phyloP scores from a whole-genome alignment of 1,140 invertebrate genomes.

The Branchinecta lindahli region DNA sequence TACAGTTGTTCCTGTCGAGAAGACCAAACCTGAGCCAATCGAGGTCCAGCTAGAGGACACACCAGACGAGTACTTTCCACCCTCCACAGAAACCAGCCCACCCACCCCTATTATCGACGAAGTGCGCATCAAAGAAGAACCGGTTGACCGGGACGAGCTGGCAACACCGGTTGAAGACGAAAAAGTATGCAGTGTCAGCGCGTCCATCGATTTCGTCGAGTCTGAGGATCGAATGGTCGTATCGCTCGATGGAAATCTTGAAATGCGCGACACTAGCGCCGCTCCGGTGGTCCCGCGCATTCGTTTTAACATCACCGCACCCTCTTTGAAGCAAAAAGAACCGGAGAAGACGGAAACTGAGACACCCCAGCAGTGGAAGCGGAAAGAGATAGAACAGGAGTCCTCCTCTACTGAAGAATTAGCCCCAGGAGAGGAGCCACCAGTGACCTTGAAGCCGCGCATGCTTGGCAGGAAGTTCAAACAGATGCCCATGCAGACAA shows the following conservation, averaged over 20 bases:
- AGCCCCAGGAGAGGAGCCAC: neutral
- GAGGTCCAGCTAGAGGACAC: too few relatives aligned
- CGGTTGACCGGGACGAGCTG: too few relatives aligned
- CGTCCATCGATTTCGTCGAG: neutral
- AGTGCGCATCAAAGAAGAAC: too few relatives aligned
- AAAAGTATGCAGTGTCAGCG: neutral
- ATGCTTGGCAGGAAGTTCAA: neutral
- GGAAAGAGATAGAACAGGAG: neutral
- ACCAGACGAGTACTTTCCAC: too few relatives aligned
- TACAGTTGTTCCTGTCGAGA: too few relatives aligned
- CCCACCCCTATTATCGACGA: too few relatives aligned
- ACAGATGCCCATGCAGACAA: neutral
- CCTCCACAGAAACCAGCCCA: too few relatives aligned
- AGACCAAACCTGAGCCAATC: too few relatives aligned
- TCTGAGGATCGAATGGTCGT: neutral
- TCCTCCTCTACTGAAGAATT: neutral
- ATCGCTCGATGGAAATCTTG: neutral
- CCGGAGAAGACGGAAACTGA: neutral
- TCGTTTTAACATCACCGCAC: neutral
- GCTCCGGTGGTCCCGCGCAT: neutral
- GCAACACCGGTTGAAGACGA: neutral
- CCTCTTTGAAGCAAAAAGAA: neutral
- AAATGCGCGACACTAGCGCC: neutral
- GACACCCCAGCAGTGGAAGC: neutral
- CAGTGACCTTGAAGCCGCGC: neutral